Conservation (phyloP, 2,113 vertebrate genomes). For the Phylloscopus trochiloides region DNA sequence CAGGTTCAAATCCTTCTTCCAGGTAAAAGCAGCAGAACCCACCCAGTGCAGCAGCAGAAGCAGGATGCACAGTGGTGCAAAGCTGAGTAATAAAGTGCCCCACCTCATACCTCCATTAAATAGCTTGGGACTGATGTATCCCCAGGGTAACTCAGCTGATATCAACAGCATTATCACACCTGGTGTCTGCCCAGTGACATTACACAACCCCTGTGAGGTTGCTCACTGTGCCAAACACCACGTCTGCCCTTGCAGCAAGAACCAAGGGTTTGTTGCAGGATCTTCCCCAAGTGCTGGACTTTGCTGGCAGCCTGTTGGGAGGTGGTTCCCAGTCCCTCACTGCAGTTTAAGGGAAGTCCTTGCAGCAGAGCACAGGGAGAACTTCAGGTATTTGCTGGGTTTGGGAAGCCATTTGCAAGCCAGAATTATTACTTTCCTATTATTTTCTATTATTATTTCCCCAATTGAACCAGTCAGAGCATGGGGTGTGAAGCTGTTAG, state of each 20-base stretch:
- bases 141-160: neutral
- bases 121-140: neutral
- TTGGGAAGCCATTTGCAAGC: neutral
- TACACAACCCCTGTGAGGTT: neutral
- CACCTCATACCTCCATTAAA: neutral
- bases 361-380: neutral
- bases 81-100: neutral
- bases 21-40: neutral
- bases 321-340: neutral
- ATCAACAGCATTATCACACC: neutral
- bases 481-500: neutral
- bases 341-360: neutral
- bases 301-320: neutral
- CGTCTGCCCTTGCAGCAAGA: rapidly evolving
- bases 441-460: neutral
- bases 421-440: neutral
- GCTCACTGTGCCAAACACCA: neutral
- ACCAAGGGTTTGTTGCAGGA: neutral
- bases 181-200: neutral
- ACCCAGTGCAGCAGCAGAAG: neutral
- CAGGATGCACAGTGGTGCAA: neutral
- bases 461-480: neutral
- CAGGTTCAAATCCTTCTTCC: neutral
- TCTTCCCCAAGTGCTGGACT: neutral
- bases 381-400: neutral